phyloP scores from a whole-genome alignment of 2,888 invertebrate species.

The Alsophila aescularia region DNA sequence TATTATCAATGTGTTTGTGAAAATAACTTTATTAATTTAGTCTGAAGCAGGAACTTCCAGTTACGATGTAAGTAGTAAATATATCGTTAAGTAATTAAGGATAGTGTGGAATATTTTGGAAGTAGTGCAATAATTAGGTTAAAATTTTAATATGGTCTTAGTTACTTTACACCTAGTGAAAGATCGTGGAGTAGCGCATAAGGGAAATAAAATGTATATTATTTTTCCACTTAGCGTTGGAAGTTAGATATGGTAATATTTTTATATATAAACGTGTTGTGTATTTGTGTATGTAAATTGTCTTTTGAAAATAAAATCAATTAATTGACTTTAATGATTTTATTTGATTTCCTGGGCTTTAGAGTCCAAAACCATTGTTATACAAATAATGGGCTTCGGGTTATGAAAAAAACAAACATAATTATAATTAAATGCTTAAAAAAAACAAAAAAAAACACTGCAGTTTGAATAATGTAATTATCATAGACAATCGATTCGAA shows the following conservation, averaged over 20 bases:
- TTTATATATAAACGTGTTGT: slow-evolving; percentile 77
- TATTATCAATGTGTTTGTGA: slow-evolving; percentile 20
- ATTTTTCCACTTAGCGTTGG: slow-evolving; percentile 62
- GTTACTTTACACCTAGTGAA: slow-evolving; percentile 18
- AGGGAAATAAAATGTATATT: slow-evolving; percentile 39
- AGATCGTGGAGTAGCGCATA: slow-evolving; percentile 21
- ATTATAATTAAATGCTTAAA: no score
- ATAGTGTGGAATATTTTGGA: slow-evolving; percentile 27
- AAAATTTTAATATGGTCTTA: not conserved
- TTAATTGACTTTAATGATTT: slow-evolving; percentile 26
- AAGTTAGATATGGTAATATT: slow-evolving; percentile 55
- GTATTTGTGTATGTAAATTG: slow-evolving; percentile 67
- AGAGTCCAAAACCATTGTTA: no score
- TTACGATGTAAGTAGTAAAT: slow-evolving; percentile 17
- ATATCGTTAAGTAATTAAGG: slow-evolving; percentile 11
- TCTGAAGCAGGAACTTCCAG: slow-evolving; percentile 29
- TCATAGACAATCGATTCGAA: no score
- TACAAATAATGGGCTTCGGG: no score
- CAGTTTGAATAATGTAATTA: no score
- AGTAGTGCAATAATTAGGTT: slow-evolving; percentile 32
- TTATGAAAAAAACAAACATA: no score
- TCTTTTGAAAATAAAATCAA: slow-evolving; percentile 56
- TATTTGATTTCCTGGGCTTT: not conserved
- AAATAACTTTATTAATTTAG: slow-evolving; percentile 25
- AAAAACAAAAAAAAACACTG: no score